Conservation (phyloP, 2,113 vertebrate genomes). For the Catagonus wagneri region DNA sequence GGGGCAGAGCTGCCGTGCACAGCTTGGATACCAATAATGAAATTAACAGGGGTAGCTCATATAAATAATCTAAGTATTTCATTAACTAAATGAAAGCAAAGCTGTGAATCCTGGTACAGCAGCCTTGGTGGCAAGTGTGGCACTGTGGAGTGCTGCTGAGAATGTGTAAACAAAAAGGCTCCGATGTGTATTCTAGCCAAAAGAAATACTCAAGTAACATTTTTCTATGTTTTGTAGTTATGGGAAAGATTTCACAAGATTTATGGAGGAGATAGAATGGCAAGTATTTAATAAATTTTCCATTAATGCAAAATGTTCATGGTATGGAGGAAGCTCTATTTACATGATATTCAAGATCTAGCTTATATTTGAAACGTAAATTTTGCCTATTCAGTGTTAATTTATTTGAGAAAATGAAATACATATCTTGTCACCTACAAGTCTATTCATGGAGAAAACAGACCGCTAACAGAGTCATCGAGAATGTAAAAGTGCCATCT, state of each 20-base stretch:
- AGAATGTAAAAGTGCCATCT: slow-evolving; percentile 2
- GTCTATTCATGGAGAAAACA: neutral
- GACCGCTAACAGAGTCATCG: neutral
- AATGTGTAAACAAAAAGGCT: neutral
- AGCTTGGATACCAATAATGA: neutral
- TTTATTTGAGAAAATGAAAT: slow-evolving; percentile 5
- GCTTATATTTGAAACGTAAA: neutral
- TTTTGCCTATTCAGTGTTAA: neutral
- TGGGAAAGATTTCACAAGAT: neutral
- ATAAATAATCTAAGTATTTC: neutral
- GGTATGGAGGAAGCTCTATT: neutral
- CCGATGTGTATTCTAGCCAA: neutral
- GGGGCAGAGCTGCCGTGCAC: neutral
- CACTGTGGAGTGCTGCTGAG: neutral
- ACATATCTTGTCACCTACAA: neutral
- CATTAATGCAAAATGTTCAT: neutral
- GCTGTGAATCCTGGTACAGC: neutral
- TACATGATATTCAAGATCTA: neutral
- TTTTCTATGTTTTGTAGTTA: neutral
- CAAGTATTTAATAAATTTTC: neutral
- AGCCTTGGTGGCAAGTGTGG: neutral
- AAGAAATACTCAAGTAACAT: neutral
- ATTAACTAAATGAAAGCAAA: slow-evolving; percentile 9
- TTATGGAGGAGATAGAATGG: neutral
- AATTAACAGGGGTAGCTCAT: slow-evolving; percentile 19